Conservation (phyloP, 2,113 vertebrate genomes). For the Ammodytes dubius region DNA sequence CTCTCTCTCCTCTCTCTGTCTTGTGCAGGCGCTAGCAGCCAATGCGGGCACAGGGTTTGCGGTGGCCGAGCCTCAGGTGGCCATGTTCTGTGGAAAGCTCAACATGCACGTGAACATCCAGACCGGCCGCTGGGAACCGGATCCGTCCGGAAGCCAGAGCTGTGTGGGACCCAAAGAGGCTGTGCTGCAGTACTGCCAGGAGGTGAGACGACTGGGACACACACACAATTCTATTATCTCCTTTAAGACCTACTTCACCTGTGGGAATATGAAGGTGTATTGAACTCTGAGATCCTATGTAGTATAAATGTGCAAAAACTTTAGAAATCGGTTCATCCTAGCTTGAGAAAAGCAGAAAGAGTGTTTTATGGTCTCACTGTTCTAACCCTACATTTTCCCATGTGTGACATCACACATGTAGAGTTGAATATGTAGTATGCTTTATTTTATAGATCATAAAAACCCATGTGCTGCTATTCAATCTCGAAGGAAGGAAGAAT, state of each 20-base stretch:
- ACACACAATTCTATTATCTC: background rate
- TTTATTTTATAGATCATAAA: background rate
- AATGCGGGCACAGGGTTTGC: constrained; percentile 94
- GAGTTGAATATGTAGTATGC: background rate
- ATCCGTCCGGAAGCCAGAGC: constrained; percentile 91
- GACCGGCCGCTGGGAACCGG: constrained; percentile 97
- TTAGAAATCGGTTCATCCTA: no score
- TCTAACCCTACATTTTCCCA: no score
- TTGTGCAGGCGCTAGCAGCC: constrained; percentile 91
- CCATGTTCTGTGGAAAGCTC: constrained; percentile 97
- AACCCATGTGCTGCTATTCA: background rate
- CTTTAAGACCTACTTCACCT: no score
- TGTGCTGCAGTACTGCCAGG: constrained; percentile 96
- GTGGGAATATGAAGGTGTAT: no score
- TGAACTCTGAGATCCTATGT: no score
- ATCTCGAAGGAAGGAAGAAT: background rate
- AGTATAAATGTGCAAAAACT: no score
- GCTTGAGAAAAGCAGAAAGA: no score
- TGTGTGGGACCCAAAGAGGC: constrained; percentile 93
- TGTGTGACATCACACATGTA: background rate
- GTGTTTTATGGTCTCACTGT: no score
- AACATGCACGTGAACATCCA: constrained; percentile 99
- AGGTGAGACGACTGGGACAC: constrained; percentile 86
- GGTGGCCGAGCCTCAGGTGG: constrained; percentile 95
- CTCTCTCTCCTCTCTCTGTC: background rate